These are phyloP conservation scores for Lycaena phlaeas DNA, from an alignment of 2,888 invertebrate species.

Conservation along the genomic window DNA sequence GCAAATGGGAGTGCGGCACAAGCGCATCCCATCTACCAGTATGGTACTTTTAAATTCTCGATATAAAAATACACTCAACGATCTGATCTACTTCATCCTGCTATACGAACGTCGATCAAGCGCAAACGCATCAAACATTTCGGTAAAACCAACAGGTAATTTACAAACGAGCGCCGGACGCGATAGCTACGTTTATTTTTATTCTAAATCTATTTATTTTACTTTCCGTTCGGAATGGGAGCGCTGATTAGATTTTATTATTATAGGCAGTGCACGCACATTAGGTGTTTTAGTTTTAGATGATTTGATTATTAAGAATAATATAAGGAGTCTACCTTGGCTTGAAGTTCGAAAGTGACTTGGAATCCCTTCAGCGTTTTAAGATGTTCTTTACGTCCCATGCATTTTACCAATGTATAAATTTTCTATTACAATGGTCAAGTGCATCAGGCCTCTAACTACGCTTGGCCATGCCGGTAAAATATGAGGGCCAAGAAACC, in stretches of 20 bases:
- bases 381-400: too few relatives aligned
- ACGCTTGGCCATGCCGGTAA: too few relatives aligned
- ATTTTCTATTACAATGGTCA: too few relatives aligned
- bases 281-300: neutral
- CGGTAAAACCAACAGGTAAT: constrained; percentile 66
- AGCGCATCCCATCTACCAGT: too few relatives aligned
- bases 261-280: constrained; percentile 21
- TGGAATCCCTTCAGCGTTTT: too few relatives aligned
- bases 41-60: too few relatives aligned
- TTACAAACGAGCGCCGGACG: constrained; percentile 38
- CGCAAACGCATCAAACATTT: constrained; percentile 62
- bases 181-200: constrained; percentile 47
- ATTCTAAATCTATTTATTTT: constrained; percentile 55
- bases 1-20: too few relatives aligned
- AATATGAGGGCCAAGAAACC: too few relatives aligned
- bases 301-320: neutral
- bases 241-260: constrained; percentile 57
- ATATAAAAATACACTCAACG: constrained; percentile 17
- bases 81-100: constrained; percentile 25
- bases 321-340: too few relatives aligned
- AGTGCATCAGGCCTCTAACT: too few relatives aligned
- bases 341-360: too few relatives aligned
- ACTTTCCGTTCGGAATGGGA: constrained; percentile 27
- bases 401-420: too few relatives aligned
- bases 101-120: constrained; percentile 44